These are phyloP conservation scores for Galeopterus variegatus DNA, from an alignment of 2,113 vertebrate genomes.

Conservation along the genomic window DNA sequence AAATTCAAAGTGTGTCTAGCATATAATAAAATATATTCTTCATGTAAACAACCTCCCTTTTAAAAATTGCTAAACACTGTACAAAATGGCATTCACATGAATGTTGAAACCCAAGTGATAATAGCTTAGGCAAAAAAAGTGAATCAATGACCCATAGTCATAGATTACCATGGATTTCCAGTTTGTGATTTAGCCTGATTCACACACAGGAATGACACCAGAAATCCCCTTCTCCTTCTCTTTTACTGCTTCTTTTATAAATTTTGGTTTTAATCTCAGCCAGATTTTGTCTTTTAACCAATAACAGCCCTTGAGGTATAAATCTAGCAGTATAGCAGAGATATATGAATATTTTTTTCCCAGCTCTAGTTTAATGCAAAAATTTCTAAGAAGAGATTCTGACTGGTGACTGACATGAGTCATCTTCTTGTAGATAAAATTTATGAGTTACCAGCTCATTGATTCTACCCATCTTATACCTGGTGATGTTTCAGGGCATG, in stretches of 20 bases:
- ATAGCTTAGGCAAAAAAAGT: not conserved
- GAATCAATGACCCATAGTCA: not conserved
- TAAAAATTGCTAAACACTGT: not conserved
- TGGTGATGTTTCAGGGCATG: not conserved
- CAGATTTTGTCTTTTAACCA: not conserved
- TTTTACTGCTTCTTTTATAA: not conserved
- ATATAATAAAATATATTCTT: not conserved
- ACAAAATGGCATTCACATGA: not conserved
- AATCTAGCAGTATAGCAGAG: not conserved
- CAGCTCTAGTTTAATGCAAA: not conserved
- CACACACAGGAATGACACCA: not conserved
- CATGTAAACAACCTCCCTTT: not conserved
- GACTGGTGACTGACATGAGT: not conserved
- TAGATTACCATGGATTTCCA: not conserved
- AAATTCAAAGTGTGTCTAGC: not conserved
- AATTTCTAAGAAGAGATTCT: not conserved
- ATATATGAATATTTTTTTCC: not conserved
- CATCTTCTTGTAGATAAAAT: not conserved
- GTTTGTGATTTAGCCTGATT: not conserved
- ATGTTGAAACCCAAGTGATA: not conserved
- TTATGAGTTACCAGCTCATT: not conserved
- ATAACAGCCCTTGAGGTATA: not conserved
- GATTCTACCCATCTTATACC: not conserved
- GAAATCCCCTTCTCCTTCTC: not conserved
- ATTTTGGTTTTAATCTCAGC: not conserved